A percentile compares a stretch with the other conserved stretches of the same genome.
Evolutionary conservation across 1,140 invertebrate genomes (phyloP).

Genomic region (Drosophila burlai): DNA sequence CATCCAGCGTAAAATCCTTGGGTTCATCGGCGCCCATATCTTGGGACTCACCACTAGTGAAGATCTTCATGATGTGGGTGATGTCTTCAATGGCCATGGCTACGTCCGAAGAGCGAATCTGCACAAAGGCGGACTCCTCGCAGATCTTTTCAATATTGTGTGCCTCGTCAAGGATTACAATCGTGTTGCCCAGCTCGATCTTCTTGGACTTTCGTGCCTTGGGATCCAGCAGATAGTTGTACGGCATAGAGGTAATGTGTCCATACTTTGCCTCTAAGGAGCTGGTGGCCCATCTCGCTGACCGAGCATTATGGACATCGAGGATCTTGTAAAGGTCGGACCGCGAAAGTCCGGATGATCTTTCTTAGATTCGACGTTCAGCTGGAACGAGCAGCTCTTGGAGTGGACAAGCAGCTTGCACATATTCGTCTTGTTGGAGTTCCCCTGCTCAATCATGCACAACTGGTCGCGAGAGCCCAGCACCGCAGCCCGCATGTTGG

Average conservation of each 20-base stretch:
- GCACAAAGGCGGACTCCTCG: slow-evolving; percentile 97
- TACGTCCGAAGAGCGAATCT: slow-evolving; percentile 93
- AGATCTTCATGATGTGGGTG: slow-evolving; percentile 87
- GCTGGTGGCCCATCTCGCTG: too few species aligned
- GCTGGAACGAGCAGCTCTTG: slow-evolving; percentile 92
- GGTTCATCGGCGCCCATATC: slow-evolving; percentile 72
- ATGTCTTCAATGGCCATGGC: slow-evolving; percentile 94
- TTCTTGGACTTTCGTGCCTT: slow-evolving; percentile 92
- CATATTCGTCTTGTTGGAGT: slow-evolving; percentile 93
- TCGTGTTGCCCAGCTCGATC: slow-evolving; percentile 89
- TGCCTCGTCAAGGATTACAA: slow-evolving; percentile 98
- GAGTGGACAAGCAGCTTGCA: slow-evolving; percentile 93
- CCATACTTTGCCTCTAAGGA: too few species aligned
- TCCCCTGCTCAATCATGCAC: slow-evolving; percentile 93
- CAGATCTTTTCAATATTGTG: slow-evolving; percentile 99
- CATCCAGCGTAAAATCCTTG: slow-evolving; percentile 92
- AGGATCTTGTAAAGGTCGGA: slow-evolving; percentile 63
- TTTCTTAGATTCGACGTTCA: slow-evolving; percentile 91
- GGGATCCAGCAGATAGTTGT: slow-evolving; percentile 99
- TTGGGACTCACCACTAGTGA: slow-evolving; percentile 63
- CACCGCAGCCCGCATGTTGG: slow-evolving; percentile 92
- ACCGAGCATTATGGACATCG: too few species aligned
- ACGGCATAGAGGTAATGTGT: slow-evolving; percentile 97
- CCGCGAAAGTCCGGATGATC: slow-evolving; percentile 89
- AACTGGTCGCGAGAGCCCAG: slow-evolving; percentile 98